Evolutionary conservation across 2,888 invertebrate species (phyloP), one percentile per base, ranked within the genome.

Genomic region (Allolobophora icterica): DNA sequence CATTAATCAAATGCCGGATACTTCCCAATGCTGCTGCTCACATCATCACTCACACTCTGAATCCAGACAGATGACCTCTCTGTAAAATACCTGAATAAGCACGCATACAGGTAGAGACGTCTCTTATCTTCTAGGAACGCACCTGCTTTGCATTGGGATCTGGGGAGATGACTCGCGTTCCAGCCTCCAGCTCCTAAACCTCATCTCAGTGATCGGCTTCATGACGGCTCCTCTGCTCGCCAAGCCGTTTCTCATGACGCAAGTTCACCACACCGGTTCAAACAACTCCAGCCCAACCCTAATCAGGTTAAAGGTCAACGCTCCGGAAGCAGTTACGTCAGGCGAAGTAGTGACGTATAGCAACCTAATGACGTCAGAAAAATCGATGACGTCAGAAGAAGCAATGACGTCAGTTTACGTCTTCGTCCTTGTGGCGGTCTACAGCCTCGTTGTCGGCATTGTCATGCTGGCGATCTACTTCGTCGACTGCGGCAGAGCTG

Each of bases 131-230:
- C 89, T 89, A 92, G 92, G 90, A 35, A 92, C 92, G 21, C 92
- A 92, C 38, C 84, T 92, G 33, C 89, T 92, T 4, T 91, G 91
- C 87, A 87, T 92, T 40, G 52, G 84, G 8, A 38, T 92, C 34
- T 92, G 92, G 92, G 52, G 45, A 35, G 89, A 84, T 21, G 58
- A 91, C 13, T 38, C 92, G 17, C 91, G 92, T 38, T 91, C 92
- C 17, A 42, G 71, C 30, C 91, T 92, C 13, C 92, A 92, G 90
- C 58, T 84, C 13, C 91, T 92, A 5, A 92, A 92, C 89, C 89
- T 92, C 38, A 89, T 92, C 87, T 91, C 91, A 19, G 91, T 92
- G n/a, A 33, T 91, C 11, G 92, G 92, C 84, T 92, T 92, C 71
- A 84, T 89, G 19, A 45, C 91, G 24, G 90, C 92, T 13, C 92